Evolutionary conservation across 2,797 vertebrate genomes (phyloP).

Genomic region (Pangasius larnaudii): DNA sequence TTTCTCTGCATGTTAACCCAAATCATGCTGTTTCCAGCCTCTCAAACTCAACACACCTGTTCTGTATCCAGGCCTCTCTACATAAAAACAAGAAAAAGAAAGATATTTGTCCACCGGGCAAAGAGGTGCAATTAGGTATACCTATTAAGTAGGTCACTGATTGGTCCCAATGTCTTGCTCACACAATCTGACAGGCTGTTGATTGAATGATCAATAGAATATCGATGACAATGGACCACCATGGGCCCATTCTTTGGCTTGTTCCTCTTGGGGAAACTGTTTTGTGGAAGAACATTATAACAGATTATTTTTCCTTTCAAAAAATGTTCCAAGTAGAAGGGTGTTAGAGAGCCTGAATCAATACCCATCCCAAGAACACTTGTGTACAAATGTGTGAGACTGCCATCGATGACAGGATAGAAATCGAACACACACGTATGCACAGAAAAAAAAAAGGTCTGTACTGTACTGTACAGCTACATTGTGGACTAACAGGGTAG

Average conservation of each 20-base stretch:
- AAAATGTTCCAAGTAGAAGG: neutral
- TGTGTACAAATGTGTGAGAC: neutral
- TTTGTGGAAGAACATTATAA: neutral
- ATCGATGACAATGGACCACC: neutral
- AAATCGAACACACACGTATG: neutral
- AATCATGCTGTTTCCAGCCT: slow-evolving; percentile 46
- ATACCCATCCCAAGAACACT: neutral
- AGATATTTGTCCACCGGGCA: neutral
- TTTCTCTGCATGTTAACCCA: slow-evolving; percentile 26
- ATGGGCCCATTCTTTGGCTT: neutral
- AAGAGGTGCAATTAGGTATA: neutral
- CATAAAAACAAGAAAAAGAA: neutral
- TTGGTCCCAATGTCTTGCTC: neutral
- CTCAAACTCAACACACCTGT: slow-evolving; percentile 30
- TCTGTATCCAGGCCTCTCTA: slow-evolving; percentile 7
- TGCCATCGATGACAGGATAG: neutral
- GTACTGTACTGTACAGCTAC: neutral
- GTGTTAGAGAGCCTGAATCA: neutral
- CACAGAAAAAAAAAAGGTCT: neutral
- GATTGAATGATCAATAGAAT: neutral
- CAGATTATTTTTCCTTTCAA: neutral
- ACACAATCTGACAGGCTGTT: neutral
- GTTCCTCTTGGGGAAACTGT: neutral
- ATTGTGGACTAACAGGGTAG: neutral
- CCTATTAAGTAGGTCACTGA: neutral